These are phyloP conservation scores for Trypoxylon attenuatum DNA, from an alignment of 2,888 invertebrate species.

Conservation along the genomic window DNA sequence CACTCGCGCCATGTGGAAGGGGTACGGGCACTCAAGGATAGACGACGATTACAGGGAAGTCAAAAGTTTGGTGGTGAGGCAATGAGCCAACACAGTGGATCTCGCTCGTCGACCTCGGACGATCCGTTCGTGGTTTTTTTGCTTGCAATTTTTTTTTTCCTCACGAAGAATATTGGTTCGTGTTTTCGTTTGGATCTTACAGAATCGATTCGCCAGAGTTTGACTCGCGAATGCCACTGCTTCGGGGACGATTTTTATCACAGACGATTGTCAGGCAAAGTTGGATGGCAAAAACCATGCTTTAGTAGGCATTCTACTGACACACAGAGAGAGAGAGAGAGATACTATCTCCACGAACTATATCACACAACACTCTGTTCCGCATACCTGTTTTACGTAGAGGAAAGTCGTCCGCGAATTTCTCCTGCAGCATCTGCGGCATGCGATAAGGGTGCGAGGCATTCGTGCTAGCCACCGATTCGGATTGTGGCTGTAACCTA, in stretches of 20 bases:
- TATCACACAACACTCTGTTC: conserved; percentile 24
- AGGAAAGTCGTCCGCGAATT: conserved; percentile 89
- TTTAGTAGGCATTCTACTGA: conserved; percentile 67
- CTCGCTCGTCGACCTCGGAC: too few relatives aligned
- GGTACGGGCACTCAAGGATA: background rate
- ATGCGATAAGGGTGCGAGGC: conserved; percentile 83
- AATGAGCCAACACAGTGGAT: too few relatives aligned
- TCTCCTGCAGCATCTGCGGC: conserved; percentile 79
- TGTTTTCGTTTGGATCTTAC: too few relatives aligned
- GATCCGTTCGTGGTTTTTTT: too few relatives aligned
- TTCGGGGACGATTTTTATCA: background rate
- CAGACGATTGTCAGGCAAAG: conserved; percentile 27
- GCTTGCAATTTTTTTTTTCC: too few relatives aligned
- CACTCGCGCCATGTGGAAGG: too few relatives aligned
- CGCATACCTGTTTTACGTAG: conserved; percentile 93
- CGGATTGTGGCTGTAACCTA: conserved; percentile 72
- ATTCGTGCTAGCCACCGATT: conserved; percentile 71
- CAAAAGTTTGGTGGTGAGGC: background rate
- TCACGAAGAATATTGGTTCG: too few relatives aligned
- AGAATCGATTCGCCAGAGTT: too few relatives aligned
- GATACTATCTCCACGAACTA: conserved; percentile 45
- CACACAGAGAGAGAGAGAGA: conserved; percentile 44
- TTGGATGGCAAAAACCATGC: conserved; percentile 59
- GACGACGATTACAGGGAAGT: background rate
- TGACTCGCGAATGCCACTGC: conserved; percentile 13